Evolutionary conservation across 2,888 invertebrate genomes (phyloP), one percentile per base, ranked within the genome.

Genomic region (Andrena camellia): DNA sequence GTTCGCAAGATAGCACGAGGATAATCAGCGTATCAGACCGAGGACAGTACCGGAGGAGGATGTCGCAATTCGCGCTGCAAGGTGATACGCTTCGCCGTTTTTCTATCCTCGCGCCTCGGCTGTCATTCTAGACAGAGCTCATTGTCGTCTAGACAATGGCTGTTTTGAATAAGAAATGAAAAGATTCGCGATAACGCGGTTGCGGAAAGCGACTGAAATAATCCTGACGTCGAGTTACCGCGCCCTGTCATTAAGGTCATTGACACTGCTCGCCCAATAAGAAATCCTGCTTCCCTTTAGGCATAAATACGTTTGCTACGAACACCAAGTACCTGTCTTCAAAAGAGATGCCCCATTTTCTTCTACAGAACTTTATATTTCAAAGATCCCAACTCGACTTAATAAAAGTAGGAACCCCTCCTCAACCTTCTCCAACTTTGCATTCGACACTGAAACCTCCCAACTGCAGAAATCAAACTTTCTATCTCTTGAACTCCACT

Each of bases 1-100:
- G 75, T 84, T 81, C 72, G 59, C 75, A 59, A 76, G 80, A 74
- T 69, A 74, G 72, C 67, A 66, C 63, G 31, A 20, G 71, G 69
- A 71, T 82, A 89, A 91, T 91, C 88, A 88, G 85, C 88, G 90
- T 91, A 92, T 92, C 88, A 90, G 87, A 89, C 89, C 91, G 90
- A 92, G 91, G 90, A 90, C 90, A 81, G 64, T 77, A 64, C 66
- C 64, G 71, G 68, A 71, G 79, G 62, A 83, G 81, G 81, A 86
- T 83, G 86, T 87, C 85, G 86, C 80, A 88, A 90, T 90, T 88
- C 73, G 63, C 77, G 80, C 76, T 76, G 89, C 88, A 89, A 90
- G 83, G 81, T 80, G 86, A 90, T 89, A 88, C 77, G 76, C 68
- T 84, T 66, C 60, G 69, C 4, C 70, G 63, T 75, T 82, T 83